Evolutionary conservation across 2,888 invertebrate species (phyloP), one percentile per base, ranked within the genome.

Genomic region (Pasiphila rectangulata): DNA sequence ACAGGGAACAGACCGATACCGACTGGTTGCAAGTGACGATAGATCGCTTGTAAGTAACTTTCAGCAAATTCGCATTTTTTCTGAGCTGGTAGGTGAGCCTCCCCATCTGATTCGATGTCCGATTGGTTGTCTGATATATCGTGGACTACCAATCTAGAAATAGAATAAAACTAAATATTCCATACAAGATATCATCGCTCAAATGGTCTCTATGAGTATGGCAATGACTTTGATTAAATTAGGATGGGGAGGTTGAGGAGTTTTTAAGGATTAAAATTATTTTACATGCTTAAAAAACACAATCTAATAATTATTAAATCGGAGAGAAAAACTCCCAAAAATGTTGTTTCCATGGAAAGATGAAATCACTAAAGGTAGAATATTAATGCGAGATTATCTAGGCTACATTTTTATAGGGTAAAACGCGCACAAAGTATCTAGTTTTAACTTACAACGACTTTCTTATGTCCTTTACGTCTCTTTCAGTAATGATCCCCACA

Each of bases 371-470:
- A n/a, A n/a, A n/a, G n/a, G n/a, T n/a, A n/a, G n/a, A n/a, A n/a
- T n/a, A n/a, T n/a, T n/a, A n/a, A n/a, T n/a, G n/a, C n/a, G n/a
- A n/a, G n/a, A n/a, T n/a, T n/a, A n/a, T n/a, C n/a, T n/a, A n/a
- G n/a, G n/a, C n/a, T 10, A 10, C 2, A 9, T 9, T 23, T 9
- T 7, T 10, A 10, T 17, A 17, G 17, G 17, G 4, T 17, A 21
- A n/a, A n/a, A n/a, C n/a, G n/a, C n/a, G n/a, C n/a, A n/a, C n/a
- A n/a, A n/a, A n/a, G n/a, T n/a, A n/a, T n/a, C n/a, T n/a, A n/a
- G n/a, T n/a, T n/a, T n/a, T n/a, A 38, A 76, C 84, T 77, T 61
- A 85, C 84, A 75, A 74, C 4, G 77, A 72, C 51, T 77, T 74
- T 9, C 55, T 58, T 0, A 67, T 51, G 21, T 72, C 69, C 13